Conservation (phyloP, 37 sponge, comb jelly and placozoan species). For the Amphimedon queenslandica region DNA sequence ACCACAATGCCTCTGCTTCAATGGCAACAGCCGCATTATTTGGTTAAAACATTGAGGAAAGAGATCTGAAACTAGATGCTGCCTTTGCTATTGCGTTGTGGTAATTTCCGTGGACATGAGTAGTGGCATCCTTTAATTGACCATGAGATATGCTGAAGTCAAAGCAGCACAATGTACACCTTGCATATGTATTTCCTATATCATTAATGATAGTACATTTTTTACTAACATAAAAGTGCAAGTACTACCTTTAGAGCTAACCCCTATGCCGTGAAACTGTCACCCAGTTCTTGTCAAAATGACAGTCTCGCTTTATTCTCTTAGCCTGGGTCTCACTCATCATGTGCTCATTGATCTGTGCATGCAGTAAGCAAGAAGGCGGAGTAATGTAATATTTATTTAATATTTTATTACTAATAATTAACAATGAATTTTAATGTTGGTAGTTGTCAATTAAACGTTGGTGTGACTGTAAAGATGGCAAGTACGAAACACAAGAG, state of each 20-base stretch:
- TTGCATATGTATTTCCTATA: background rate
- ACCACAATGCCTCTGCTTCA: conserved; percentile 31
- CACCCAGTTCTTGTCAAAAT: background rate
- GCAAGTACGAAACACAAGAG: too few relatives aligned
- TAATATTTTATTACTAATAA: too few relatives aligned
- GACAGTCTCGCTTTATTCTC: background rate
- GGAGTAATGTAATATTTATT: too few relatives aligned
- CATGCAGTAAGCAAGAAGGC: too few relatives aligned
- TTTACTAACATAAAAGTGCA: background rate
- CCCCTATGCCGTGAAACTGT: background rate
- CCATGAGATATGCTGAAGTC: background rate
- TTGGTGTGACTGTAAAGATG: too few relatives aligned
- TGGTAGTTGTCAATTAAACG: too few relatives aligned
- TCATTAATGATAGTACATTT: background rate
- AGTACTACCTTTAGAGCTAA: background rate
- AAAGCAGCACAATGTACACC: background rate
- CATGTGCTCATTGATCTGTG: too few relatives aligned
- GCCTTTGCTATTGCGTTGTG: conserved; percentile 3
- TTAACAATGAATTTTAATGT: too few relatives aligned
- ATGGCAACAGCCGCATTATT: background rate
- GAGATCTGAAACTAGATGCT: background rate
- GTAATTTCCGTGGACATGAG: background rate
- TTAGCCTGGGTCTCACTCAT: too few relatives aligned
- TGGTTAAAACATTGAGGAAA: background rate
- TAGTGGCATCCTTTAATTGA: background rate